phyloP scores from a whole-genome alignment of 2,797 vertebrate genomes.

The Channa striata region DNA sequence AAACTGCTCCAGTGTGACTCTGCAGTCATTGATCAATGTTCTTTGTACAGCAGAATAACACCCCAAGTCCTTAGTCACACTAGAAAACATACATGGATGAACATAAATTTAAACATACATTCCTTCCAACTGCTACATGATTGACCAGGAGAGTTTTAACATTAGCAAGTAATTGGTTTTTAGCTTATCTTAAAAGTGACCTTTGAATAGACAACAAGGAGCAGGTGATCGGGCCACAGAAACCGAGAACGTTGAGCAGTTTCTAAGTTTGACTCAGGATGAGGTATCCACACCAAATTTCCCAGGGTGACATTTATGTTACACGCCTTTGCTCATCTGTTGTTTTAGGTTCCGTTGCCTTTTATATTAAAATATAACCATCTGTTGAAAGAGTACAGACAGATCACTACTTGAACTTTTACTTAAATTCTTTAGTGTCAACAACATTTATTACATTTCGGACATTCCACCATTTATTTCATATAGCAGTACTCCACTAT shows the following conservation, averaged over 20 bases:
- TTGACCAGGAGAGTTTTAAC: not conserved
- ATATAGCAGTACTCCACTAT: not conserved
- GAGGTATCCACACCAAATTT: not conserved
- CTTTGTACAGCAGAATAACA: conserved; percentile 13
- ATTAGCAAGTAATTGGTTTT: not conserved
- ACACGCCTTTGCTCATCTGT: not conserved
- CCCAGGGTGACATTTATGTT: conserved; percentile 1
- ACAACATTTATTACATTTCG: not conserved
- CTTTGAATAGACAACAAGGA: not conserved
- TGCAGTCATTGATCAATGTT: conserved; percentile 30
- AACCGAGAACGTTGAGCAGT: not conserved
- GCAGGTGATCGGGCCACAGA: not conserved
- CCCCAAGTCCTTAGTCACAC: not conserved
- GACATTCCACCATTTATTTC: not conserved
- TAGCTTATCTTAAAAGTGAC: not conserved
- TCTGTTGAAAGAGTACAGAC: not conserved
- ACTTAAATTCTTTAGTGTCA: not conserved
- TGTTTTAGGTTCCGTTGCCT: not conserved
- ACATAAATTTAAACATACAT: not conserved
- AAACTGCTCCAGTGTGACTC: conserved; percentile 31
- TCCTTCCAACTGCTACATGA: not conserved
- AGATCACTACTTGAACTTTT: not conserved
- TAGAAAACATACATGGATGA: no score
- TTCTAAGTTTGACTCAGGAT: not conserved
- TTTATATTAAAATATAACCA: not conserved